phyloP scores from a whole-genome alignment of 2,113 vertebrate species.

The Lagenorhynchus albirostris region DNA sequence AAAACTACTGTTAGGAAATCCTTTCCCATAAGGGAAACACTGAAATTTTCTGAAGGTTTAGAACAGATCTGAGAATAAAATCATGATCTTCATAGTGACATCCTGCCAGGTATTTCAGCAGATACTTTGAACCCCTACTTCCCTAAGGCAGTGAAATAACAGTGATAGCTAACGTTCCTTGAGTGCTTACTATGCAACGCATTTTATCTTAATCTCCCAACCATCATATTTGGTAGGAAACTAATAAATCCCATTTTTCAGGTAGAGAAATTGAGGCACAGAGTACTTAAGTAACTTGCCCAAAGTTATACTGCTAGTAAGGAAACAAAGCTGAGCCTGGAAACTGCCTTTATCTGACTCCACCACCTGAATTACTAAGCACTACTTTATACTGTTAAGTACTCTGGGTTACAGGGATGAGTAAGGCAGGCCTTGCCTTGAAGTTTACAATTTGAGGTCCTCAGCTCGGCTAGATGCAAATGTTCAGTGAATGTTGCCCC shows the following conservation, averaged over 20 bases:
- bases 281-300: neutral
- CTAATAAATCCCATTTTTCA: neutral
- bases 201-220: neutral
- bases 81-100: too few relatives aligned
- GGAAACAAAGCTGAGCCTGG: neutral
- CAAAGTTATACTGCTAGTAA: neutral
- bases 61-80: neutral
- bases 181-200: neutral
- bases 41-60: neutral
- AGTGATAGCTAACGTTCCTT: neutral
- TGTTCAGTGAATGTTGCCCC: neutral
- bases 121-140: neutral
- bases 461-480: neutral
- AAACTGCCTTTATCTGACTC: neutral
- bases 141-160: neutral
- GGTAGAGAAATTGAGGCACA: neutral
- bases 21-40: neutral
- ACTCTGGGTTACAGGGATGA: neutral
- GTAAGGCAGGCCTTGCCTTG: neutral
- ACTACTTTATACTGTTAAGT: neutral
- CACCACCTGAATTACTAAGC: neutral
- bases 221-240: neutral
- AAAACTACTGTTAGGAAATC: neutral
- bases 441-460: neutral
- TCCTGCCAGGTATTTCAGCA: neutral